phyloP scores from a whole-genome alignment of 2,113 vertebrate genomes.

The Rhinolophus ferrumequinum region DNA sequence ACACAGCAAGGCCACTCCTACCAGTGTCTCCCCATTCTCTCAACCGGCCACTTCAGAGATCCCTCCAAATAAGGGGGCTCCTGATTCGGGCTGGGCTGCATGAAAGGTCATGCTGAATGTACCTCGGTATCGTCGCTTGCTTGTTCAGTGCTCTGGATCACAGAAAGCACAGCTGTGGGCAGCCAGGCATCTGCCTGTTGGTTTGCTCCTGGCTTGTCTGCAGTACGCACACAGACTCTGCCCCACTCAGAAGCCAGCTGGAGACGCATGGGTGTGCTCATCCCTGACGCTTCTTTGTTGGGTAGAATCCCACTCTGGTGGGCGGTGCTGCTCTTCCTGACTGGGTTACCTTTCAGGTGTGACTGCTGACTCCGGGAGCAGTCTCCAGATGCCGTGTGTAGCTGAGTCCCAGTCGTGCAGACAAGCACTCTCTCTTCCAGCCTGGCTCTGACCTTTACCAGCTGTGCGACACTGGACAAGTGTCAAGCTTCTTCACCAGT shows the following conservation, averaged over 20 bases:
- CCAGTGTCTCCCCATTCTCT: neutral
- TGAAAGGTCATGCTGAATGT: neutral
- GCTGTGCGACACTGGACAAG: neutral
- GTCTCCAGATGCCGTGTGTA: neutral
- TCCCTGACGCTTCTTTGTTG: neutral
- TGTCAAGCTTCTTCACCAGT: conserved; percentile 12
- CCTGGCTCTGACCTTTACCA: neutral
- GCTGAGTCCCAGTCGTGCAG: neutral
- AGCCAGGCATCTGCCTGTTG: neutral
- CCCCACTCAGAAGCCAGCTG: neutral
- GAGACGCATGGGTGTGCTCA: neutral
- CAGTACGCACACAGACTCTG: neutral
- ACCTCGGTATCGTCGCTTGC: neutral
- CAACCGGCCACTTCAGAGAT: neutral
- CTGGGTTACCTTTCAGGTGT: neutral
- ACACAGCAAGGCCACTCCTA: neutral
- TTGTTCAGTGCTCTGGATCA: neutral
- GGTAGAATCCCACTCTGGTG: neutral
- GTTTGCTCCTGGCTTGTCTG: neutral
- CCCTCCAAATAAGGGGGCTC: neutral
- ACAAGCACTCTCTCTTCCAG: neutral
- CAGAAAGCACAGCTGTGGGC: neutral
- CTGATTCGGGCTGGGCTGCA: neutral
- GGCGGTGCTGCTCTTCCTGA: neutral
- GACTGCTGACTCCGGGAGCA: neutral